Evolutionary conservation across 2,888 invertebrate genomes (phyloP).

Genomic region (Nymphalis c-album): DNA sequence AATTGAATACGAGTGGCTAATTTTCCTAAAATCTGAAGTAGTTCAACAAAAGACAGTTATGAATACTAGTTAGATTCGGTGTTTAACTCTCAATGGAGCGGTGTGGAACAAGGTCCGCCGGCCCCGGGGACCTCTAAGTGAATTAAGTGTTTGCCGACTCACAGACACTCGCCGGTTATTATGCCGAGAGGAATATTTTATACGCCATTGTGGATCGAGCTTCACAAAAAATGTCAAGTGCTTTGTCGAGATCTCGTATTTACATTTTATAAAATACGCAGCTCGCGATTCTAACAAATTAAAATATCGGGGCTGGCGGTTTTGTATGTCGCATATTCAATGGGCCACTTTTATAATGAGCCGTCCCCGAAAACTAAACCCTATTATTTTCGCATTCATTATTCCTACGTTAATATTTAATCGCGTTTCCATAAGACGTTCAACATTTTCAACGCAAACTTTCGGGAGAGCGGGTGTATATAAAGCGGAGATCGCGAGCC

Average conservation of each 20-base stretch:
- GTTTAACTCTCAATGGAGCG: constrained; percentile 38
- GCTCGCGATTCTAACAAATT: constrained; percentile 29
- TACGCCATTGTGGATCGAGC: constrained; percentile 41
- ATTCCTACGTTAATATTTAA: constrained; percentile 27
- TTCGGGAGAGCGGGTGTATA: constrained; percentile 45
- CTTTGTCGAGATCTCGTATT: constrained; percentile 34
- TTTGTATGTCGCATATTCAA: constrained; percentile 31
- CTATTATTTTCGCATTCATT: constrained; percentile 16
- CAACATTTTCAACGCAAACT: constrained; percentile 22
- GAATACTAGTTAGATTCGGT: constrained; percentile 36
- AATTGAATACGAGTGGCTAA: constrained; percentile 7
- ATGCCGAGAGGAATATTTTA: constrained; percentile 49
- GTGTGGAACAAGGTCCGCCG: constrained; percentile 35
- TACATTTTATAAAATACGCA: constrained; percentile 31
- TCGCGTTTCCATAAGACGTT: constrained; percentile 25
- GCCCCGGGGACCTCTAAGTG: constrained; percentile 52
- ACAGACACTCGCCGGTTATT: constrained; percentile 38
- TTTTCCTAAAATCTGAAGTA: constrained; percentile 32
- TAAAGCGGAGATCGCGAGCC: constrained; percentile 44
- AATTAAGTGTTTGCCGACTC: constrained; percentile 57
- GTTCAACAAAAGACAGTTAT: constrained; percentile 32
- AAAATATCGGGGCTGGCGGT: constrained; percentile 29
- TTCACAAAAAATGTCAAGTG: constrained; percentile 45
- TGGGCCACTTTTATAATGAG: constrained; percentile 24
- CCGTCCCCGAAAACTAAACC: constrained; percentile 13